A percentile compares a stretch with the other conserved stretches of the same genome.
These are phyloP conservation scores for Drosophila sproati DNA, from an alignment of 1,140 invertebrate genomes.

Conservation along the genomic window DNA sequence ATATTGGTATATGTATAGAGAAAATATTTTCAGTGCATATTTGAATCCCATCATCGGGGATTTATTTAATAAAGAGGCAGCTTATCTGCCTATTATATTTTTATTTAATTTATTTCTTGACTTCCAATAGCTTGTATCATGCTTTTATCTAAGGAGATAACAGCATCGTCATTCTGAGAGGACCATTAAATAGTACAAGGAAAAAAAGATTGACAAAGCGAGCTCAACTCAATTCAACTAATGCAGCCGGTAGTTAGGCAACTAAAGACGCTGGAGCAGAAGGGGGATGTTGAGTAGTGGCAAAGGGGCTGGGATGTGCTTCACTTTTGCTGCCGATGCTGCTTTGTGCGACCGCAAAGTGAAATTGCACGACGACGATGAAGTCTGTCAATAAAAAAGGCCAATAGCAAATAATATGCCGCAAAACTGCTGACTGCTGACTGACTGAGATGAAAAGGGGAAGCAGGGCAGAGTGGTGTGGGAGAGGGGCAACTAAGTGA, in stretches of 20 bases:
- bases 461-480: neutral
- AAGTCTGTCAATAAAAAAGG: slow-evolving; percentile 69
- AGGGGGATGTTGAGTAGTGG: neutral
- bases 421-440: slow-evolving; percentile 58
- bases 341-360: slow-evolving; percentile 63
- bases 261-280: neutral
- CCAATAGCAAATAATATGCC: slow-evolving; percentile 72
- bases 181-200: neutral
- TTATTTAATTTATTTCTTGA: neutral
- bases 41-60: too few relatives aligned
- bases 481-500: neutral
- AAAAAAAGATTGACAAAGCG: slow-evolving; percentile 15
- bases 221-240: slow-evolving; percentile 6
- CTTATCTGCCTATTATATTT: neutral
- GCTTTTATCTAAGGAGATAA: too few relatives aligned
- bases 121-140: slow-evolving; percentile 7
- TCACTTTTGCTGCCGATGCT: slow-evolving; percentile 20
- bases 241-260: neutral
- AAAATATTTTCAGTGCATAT: too few relatives aligned
- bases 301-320: neutral
- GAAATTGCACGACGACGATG: slow-evolving; percentile 63
- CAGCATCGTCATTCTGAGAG: slow-evolving; percentile 10
- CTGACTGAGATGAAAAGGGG: slow-evolving; percentile 4
- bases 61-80: too few relatives aligned
- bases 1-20: too few relatives aligned